A percentile compares a stretch with the other conserved stretches of the same genome.
Conservation (phyloP, 2,797 vertebrate genomes). For the Periparus ater region DNA sequence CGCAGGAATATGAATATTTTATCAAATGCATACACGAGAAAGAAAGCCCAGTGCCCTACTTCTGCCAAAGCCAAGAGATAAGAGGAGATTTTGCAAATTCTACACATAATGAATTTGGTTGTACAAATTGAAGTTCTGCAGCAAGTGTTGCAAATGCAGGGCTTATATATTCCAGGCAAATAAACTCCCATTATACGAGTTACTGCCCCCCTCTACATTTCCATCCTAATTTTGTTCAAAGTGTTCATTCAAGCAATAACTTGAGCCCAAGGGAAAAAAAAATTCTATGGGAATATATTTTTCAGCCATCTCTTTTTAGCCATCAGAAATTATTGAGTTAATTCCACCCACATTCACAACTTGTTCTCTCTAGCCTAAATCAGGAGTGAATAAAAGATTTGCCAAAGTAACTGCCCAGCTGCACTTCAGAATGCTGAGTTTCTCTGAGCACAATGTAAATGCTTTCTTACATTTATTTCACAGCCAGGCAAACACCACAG, state of each 20-base stretch:
- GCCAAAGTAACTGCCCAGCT: neutral
- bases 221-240: neutral
- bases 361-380: neutral
- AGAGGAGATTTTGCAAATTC: neutral
- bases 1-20: neutral
- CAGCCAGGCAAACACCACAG: neutral
- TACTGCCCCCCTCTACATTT: neutral
- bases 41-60: neutral
- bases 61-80: neutral
- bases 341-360: neutral
- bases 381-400: neutral
- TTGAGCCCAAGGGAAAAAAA: neutral
- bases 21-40: neutral
- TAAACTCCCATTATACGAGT: accelerated
- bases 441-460: neutral
- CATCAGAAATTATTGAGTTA: neutral
- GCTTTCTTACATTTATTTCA: neutral
- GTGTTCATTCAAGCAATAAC: neutral
- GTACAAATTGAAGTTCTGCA: neutral
- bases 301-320: neutral
- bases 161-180: neutral
- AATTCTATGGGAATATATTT: neutral
- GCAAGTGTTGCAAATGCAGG: neutral
- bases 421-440: neutral
- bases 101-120: neutral